Percentiles rank a stretch among this genome's conserved stretches.
These are phyloP conservation scores for Typhlomys cinereus DNA, from an alignment of 2,113 vertebrate species.

Conservation along the genomic window DNA sequence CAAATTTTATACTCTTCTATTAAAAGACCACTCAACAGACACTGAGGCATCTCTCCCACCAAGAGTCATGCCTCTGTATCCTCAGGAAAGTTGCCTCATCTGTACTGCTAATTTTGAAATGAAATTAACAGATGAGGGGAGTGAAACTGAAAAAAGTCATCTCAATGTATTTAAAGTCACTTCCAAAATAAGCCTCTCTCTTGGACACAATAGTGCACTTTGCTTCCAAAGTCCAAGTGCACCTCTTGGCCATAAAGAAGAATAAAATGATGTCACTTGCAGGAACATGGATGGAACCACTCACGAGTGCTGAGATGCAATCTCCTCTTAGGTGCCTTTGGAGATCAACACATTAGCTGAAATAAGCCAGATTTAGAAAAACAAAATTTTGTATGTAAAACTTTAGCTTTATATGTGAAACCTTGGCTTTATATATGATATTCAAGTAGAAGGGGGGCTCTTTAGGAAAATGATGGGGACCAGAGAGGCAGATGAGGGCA, in stretches of 20 bases:
- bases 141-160: not conserved
- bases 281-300: not conserved
- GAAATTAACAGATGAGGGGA: not conserved
- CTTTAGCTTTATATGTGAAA: too few relatives aligned
- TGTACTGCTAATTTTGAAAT: not conserved
- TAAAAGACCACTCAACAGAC: not conserved
- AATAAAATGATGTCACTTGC: too few relatives aligned
- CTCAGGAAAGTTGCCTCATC: not conserved
- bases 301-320: not conserved
- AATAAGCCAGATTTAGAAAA: too few relatives aligned
- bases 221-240: not conserved
- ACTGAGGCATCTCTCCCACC: not conserved
- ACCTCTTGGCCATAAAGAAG: too few relatives aligned
- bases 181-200: slow-evolving; percentile 18
- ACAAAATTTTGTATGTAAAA: too few relatives aligned
- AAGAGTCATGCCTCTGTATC: not conserved
- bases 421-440: too few relatives aligned
- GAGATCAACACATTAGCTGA: too few relatives aligned
- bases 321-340: not conserved
- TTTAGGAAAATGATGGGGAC: too few relatives aligned
- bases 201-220: not conserved
- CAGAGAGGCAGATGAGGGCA: too few relatives aligned
- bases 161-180: not conserved
- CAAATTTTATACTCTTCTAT: not conserved
- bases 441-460: too few relatives aligned